Base-by-base conservation (phyloP, 1,140 invertebrate genomes). In the fruit fly (Drosophila melanogaster) region DNA sequence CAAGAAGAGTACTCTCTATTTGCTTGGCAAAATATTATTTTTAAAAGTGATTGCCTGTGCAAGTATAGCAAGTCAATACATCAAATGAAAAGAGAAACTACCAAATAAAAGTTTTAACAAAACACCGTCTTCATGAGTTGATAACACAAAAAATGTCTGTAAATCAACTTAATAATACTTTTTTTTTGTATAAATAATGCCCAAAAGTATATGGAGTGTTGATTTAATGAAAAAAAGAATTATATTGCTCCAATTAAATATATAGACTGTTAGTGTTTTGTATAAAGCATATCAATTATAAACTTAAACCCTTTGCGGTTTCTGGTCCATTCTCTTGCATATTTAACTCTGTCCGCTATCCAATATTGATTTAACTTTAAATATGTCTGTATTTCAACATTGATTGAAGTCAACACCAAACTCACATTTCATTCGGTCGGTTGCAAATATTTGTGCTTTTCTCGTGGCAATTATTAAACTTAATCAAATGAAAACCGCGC, bases 401-500 rank as follows among this genome's bases (percentile, higher is more conserved):
- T 67, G 66, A 69, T 69, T 41, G 64, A 70, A 70, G 66, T 44
- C 66, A 69, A 69, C 50, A 56, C 11, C 26, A 50, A 37, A 46
- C 38, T 56, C 30, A 46, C 53, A 46, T 24, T 19, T 30, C 41
- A 19, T 17, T 30, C 47, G 58, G 47, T 26, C 47, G 24, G 15
- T 22, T 59, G 41, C 53, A 78, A 85, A 86, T 79, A 87, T 87
- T 86, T 81, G 50, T 33, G 53, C 57, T 70, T 67, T 65, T 60
- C 41, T 59, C 61, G 47, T 56, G 58, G 75, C 72, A 86, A 87
- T 89, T 86, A 89, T 89, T 89, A 79, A 83, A 79, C 70, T 87
- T 87, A 87, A 87, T 87, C 79, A 89, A 87, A 87, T 79, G 72
- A 77, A 79, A 87, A 89, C 79, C 83, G 71, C 84, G 50, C 54